A percentile compares a stretch with the other conserved stretches of the same genome.
These are phyloP conservation scores for Hydropotes inermis DNA, from an alignment of 2,113 vertebrate species.

Conservation along the genomic window DNA sequence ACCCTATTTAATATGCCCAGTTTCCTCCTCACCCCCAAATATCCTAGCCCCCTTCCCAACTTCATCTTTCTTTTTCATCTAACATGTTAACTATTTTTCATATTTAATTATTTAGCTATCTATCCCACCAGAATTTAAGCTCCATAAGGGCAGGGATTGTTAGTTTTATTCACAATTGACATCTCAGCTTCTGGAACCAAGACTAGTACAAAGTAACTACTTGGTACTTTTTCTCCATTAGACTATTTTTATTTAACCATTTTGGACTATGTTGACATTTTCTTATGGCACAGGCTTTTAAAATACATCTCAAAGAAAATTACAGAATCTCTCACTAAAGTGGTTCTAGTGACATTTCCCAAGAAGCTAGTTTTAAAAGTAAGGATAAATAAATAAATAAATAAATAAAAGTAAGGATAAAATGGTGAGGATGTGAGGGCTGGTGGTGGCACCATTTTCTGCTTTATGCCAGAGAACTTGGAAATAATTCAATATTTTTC, in stretches of 20 bases:
- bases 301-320: not conserved
- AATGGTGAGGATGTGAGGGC: not conserved
- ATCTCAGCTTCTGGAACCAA: not conserved
- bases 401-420: not conserved
- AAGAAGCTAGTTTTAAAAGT: not conserved
- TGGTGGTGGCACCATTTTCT: not conserved
- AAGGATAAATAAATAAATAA: not conserved
- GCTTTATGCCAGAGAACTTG: not conserved
- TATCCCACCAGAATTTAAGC: not conserved
- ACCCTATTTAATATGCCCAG: not conserved
- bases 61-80: not conserved
- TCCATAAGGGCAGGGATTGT: not conserved
- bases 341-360: not conserved
- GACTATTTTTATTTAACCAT: not conserved
- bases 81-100: not conserved
- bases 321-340: not conserved
- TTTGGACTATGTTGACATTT: not conserved
- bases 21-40: not conserved
- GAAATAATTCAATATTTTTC: not conserved
- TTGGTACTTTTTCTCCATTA: not conserved
- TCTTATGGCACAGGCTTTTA: not conserved
- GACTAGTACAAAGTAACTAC: not conserved
- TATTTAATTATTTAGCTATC: not conserved
- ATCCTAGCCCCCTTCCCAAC: not conserved
- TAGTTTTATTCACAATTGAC: not conserved